Base-by-base conservation (phyloP, 1,140 invertebrate species). In the Cherax quadricarinatus region DNA sequence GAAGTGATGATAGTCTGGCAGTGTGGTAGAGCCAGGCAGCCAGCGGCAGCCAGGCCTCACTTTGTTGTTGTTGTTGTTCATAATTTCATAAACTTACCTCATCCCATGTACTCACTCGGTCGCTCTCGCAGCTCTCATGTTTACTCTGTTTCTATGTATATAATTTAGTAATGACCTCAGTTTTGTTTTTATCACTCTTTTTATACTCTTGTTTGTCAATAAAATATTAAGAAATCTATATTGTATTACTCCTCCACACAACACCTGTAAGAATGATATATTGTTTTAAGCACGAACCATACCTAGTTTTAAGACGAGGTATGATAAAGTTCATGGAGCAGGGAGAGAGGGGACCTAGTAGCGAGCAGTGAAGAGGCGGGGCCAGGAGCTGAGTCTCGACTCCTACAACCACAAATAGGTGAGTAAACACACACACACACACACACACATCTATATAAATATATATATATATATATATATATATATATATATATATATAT, bases 191-290 rank as follows among this genome's bases (percentile, higher is more conserved):
- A 4, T 18, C 30, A n/a, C 82, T 84, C 48, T 85, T 85, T 62
- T 70, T 41, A n/a, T 85, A 70, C 62, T 70, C 12, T 24, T 70
- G 79, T 70, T 41, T 66, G 30, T 48, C 81, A 83, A 60, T 57
- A 60, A 83, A 62, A 70, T 70, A 18, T 30, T 18, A 85, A 57
- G 9, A 66, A 41, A 62, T 66, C 30, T 62, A 49, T 66, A 16
- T 16, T 7, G 14, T 84, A 62, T 85, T 62, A 41, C 81, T 24
- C n/a, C 62, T 84, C 53, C 57, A n/a, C 53, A 62, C 53, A 41
- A 62, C 53, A 18, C 6, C 66, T 57, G 53, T 57, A 9, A 57
- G 53, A 57, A 14, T 4, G 14, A 5, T 57, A 57, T 4, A 14
- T 7, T 57, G 53, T 6, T 57, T 41, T 41, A 41, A 41, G 30